Evolutionary conservation across 2,888 invertebrate genomes (phyloP).

Genomic region (Bombylius discolor): DNA sequence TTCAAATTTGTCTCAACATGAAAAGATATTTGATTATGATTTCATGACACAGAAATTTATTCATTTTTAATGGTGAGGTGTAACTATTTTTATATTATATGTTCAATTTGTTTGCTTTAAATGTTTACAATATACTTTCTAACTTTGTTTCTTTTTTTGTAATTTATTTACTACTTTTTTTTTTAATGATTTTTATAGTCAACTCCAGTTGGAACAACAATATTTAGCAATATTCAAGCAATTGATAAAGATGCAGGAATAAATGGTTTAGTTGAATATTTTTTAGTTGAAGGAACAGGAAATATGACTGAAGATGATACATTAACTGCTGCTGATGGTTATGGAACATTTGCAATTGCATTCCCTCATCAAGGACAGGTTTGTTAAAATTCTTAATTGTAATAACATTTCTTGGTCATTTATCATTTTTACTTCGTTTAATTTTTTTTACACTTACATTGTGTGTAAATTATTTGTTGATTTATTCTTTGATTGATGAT

Average conservation of each 20-base stretch:
- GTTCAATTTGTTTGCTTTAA: background rate
- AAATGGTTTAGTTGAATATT: slow-evolving; percentile 79
- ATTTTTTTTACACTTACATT: too few species aligned
- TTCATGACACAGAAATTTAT: too few species aligned
- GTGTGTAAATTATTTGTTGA: too few species aligned
- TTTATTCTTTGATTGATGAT: too few species aligned
- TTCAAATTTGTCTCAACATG: too few species aligned
- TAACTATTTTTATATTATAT: slow-evolving; percentile 8
- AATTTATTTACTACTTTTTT: background rate
- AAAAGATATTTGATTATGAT: too few species aligned
- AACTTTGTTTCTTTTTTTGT: background rate
- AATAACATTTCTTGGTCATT: too few species aligned
- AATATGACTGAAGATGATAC: slow-evolving; percentile 42
- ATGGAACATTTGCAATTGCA: slow-evolving; percentile 70
- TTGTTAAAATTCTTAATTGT: slow-evolving; percentile 14
- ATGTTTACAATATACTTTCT: background rate
- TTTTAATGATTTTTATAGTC: slow-evolving; percentile 44
- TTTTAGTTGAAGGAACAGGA: slow-evolving; percentile 52
- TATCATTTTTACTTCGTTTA: too few species aligned
- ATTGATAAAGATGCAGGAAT: slow-evolving; percentile 75
- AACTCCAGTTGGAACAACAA: slow-evolving; percentile 72
- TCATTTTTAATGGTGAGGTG: background rate
- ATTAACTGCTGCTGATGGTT: slow-evolving; percentile 61
- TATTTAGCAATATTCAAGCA: slow-evolving; percentile 70
- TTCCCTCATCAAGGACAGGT: slow-evolving; percentile 75